Evolutionary conservation across 2,797 vertebrate genomes (phyloP), one percentile per base, ranked within the genome.

Genomic region (Chelmon rostratus): DNA sequence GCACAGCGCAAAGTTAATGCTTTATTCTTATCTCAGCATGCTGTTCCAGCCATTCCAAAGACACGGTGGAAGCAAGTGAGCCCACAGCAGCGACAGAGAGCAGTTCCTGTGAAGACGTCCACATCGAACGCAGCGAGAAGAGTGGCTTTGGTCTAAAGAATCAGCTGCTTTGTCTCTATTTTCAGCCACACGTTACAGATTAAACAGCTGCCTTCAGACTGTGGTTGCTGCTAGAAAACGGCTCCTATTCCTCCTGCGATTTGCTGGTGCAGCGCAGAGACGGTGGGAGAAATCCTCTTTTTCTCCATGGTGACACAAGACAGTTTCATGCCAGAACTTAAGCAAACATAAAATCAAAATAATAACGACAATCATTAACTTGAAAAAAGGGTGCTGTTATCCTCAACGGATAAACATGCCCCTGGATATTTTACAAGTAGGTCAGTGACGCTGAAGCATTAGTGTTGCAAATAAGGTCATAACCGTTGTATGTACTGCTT

Each of bases 161-260:
- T 90, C 78, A 52, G 68, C 79, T 81, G 82, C 83, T 87, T 82
- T 72, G 81, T 81, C 72, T 88, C 80, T 67, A 85, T 90, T 89
- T 91, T 88, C 80, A 81, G 83, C 69, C 42, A 52, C 67, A 62
- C 16, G 61, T 84, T 72, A 72, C 86, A 53, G 76, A 88, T 88
- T 84, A 77, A 85, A 83, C 80, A 86, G 83, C 74, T 56, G 47
- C 81, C 80, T 78, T 85, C 83, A 83, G 75, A 89, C 78, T 61
- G 77, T 50, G 54, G 63, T 78, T 76, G 65, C 56, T 64, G 59
- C 59, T 28, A 52, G 68, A 78, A 79, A 82, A 81, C 3, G 3
- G 67, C 64, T 85, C 54, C 67, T n/a, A 73, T 80, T 50, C 72
- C 59, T 81, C 73, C 49, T 75, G 74, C 76, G 74, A 85, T 61